Evolutionary conservation across 2,888 invertebrate species (phyloP), one percentile per base, ranked within the genome.

Genomic region (Drepana falcataria): DNA sequence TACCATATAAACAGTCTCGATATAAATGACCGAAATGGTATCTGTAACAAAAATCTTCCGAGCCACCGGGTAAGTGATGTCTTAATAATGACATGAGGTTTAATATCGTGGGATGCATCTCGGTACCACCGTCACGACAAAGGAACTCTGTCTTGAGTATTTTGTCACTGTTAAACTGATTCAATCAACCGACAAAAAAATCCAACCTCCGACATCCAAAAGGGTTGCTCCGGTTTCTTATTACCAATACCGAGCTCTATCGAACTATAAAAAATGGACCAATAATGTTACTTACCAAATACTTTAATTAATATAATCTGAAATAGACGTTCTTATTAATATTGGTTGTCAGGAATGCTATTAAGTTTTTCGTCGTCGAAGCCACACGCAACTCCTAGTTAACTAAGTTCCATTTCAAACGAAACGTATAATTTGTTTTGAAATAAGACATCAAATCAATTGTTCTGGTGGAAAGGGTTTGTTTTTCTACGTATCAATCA

Each of bases 31-130:
- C 71, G 75, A 81, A 79, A 75, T 79, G 68, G 85, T 83, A 89
- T 90, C 89, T 68, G 61, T 62, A 61, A 72, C 59, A 60, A 66
- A 66, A 73, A 88, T 88, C 89, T 84, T 71, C 66, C 62, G 73
- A 83, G 87, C 90, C 89, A 90, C 88, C 87, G 88, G 82, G 86
- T 83, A 89, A 85, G 87, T 87, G 88, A 90, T 85, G 88, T 90
- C 89, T 89, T 88, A 87, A 90, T 89, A 89, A 87, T 88, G 86
- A 88, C 87, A 81, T 68, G 81, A 84, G 82, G 80, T 81, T 82
- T 79, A 81, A 87, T 87, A 87, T 90, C 89, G 82, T 79, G 81
- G 79, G 85, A 83, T 73, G 77, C 77, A 90, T 90, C 88, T 85
- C 71, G 72, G 70, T 73, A 77, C 71, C 67, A 76, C 76, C 69